Base-by-base conservation (phyloP, 2,888 invertebrate species). In the Microctonus aethiopoides region DNA sequence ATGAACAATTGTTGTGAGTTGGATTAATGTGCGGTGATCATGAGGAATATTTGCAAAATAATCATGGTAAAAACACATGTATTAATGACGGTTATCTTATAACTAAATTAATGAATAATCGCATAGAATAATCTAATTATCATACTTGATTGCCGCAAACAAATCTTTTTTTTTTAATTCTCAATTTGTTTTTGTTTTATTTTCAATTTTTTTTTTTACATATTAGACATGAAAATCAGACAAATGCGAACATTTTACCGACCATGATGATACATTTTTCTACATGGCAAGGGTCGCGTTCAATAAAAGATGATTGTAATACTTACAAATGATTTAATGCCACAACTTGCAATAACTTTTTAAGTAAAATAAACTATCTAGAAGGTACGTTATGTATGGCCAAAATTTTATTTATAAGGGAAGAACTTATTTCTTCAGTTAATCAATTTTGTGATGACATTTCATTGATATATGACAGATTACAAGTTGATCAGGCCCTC, bases 1-100 rank as follows among this genome's bases (percentile, higher is more conserved):
- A 90, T 90, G 89, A 90, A 90, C 90, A 90, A 89, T 81, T 81
- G 78, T 75, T 61, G 61, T 67, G 54, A 54, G 39, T 67, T 36
- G 67, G 68, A 68, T 67, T 68, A 72, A 20, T 68, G 63, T 32
- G 56, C 51, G 51, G 24, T 62, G 34, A 62, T 29, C 61, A 51
- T 60, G 41, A 70, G 60, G 22, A 60, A 64, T 62, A 67, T 67
- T 59, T 71, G 57, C 61, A 56, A 67, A 60, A 62, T 70, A 62
- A 63, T 66, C 32, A 51, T 66, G 26, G 57, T 56, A 67, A 34
- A 54, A 56, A 61, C 20, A 16, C n/a, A n/a, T n/a, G 57, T 57
- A 16, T 57, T 57, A 56, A 41, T 59, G 29, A 65, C 56, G 65
- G 60, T 29, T 59, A 54, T 57, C 70, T 72, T 67, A 56, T 68